Conservation (phyloP, 2,113 vertebrate genomes). For the Crocuta crocuta region DNA sequence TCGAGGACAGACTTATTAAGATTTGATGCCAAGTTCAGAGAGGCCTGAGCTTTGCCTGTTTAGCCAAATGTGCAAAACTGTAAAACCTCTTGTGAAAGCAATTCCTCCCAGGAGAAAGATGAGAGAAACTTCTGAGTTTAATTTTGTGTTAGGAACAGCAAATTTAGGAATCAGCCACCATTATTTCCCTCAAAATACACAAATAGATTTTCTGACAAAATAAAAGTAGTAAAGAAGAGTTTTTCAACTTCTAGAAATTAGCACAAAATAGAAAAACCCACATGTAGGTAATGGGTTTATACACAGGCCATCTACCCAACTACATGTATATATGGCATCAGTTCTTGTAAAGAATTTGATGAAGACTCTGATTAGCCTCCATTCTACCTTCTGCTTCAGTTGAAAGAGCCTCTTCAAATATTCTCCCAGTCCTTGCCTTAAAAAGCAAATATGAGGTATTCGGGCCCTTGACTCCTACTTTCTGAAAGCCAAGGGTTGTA, state of each 20-base stretch:
- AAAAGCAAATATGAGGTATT: background rate
- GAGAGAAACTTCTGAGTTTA: background rate
- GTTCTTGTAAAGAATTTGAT: no score
- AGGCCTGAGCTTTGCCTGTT: background rate
- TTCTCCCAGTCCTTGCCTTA: background rate
- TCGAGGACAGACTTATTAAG: background rate
- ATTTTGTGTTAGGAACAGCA: background rate
- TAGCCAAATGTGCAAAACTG: background rate
- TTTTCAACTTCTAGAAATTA: background rate
- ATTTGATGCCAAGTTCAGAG: background rate
- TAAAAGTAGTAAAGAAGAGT: background rate
- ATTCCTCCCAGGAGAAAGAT: background rate
- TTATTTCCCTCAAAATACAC: background rate
- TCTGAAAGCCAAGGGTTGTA: constrained; percentile 34
- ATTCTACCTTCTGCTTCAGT: background rate
- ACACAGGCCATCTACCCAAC: background rate
- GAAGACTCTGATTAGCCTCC: background rate
- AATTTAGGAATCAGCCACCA: background rate
- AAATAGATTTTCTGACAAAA: background rate
- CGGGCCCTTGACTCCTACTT: background rate
- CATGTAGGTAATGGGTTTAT: background rate
- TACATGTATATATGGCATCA: background rate
- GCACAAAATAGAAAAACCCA: background rate
- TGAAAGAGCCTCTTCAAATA: background rate
- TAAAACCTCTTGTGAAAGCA: background rate